Percentiles rank a stretch among this genome's conserved stretches.
These are phyloP conservation scores for Peromyscus melanophrys DNA, from an alignment of 2,797 vertebrate genomes.

Conservation along the genomic window DNA sequence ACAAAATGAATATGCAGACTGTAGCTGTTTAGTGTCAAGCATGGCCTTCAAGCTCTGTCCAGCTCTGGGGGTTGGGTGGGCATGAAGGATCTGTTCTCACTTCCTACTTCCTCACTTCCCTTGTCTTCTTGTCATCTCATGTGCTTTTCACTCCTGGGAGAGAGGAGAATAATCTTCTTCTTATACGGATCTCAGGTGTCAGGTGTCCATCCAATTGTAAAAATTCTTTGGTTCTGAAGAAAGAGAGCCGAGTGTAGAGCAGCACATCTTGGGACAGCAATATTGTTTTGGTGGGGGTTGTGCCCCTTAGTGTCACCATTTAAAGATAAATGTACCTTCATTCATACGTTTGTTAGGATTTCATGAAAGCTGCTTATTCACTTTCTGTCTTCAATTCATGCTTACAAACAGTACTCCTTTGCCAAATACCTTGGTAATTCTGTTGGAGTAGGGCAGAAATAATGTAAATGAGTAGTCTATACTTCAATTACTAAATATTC, in stretches of 20 bases:
- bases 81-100: accelerated
- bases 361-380: not conserved
- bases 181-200: not conserved
- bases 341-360: not conserved
- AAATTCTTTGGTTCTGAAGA: not conserved
- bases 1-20: not conserved
- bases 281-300: not conserved
- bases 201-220: not conserved
- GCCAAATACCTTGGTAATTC: not conserved
- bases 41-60: not conserved
- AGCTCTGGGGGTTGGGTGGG: not conserved
- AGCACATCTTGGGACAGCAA: accelerated
- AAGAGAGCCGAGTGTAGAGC: not conserved
- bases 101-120: not conserved
- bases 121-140: not conserved
- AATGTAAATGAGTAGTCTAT: not conserved
- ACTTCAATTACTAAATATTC: conserved; percentile 28
- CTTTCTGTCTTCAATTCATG: conserved; percentile 39
- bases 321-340: not conserved
- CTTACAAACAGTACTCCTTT: not conserved
- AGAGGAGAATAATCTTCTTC: not conserved
- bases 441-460: not conserved
- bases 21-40: conserved; percentile 7
- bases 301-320: not conserved
- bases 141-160: not conserved